Evolutionary conservation across 53 echinoderm and acorn worm species (phyloP).

Genomic region (Arbacia lixula): DNA sequence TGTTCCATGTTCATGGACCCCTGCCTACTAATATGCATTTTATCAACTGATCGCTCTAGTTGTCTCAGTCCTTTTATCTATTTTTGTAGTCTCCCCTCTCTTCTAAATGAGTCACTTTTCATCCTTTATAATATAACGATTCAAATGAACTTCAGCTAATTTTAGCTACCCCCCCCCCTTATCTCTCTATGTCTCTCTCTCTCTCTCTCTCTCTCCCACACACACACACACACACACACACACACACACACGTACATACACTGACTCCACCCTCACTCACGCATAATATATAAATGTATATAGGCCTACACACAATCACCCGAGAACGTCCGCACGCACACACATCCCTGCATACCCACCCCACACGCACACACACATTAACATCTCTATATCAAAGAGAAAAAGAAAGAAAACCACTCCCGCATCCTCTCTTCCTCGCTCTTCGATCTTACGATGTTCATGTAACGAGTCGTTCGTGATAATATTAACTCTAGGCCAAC

Average conservation of each 20-base stretch:
- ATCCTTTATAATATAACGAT: too few relatives aligned
- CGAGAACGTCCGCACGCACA: neutral
- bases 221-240: neutral
- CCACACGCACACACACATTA: too few relatives aligned
- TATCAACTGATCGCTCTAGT: too few relatives aligned
- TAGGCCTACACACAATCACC: neutral
- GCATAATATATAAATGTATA: neutral
- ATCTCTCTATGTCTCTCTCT: neutral
- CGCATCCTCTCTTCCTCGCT: too few relatives aligned
- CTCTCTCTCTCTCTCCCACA: neutral
- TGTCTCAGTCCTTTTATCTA: too few relatives aligned
- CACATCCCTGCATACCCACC: neutral
- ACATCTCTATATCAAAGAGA: too few relatives aligned
- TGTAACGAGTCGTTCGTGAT: neutral
- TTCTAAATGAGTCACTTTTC: too few relatives aligned
- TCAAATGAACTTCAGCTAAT: too few relatives aligned
- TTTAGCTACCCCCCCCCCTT: neutral
- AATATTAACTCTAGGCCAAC: neutral
- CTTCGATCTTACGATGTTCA: neutral
- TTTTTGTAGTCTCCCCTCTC: too few relatives aligned
- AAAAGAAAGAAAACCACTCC: too few relatives aligned
- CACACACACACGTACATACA: neutral
- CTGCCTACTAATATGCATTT: too few relatives aligned
- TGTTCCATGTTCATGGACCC: too few relatives aligned
- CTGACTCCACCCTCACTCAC: neutral